These are phyloP conservation scores for Etheostoma cragini DNA, from an alignment of 2,113 vertebrate genomes.

Conservation along the genomic window DNA sequence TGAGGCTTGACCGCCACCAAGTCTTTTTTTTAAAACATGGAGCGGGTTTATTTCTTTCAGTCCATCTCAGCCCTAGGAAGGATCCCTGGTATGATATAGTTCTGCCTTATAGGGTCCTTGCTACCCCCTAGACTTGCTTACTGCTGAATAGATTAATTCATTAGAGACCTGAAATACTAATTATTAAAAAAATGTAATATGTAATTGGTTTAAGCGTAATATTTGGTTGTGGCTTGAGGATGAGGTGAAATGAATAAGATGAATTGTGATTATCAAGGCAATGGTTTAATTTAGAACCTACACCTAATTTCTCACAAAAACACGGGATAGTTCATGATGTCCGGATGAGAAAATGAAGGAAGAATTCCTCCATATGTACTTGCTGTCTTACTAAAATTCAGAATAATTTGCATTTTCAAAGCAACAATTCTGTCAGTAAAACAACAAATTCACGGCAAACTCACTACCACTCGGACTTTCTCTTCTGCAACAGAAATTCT, in stretches of 20 bases:
- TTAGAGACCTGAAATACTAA: constrained; percentile 71
- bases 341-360: too few relatives aligned
- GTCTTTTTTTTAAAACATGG: neutral
- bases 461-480: neutral
- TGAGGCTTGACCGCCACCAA: constrained; percentile 23
- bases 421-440: neutral
- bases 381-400: too few relatives aligned
- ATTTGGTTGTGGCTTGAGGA: neutral
- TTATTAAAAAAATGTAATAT: constrained; percentile 1
- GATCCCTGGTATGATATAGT: constrained; percentile 19
- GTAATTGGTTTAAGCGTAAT: too few relatives aligned
- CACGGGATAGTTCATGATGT: too few relatives aligned
- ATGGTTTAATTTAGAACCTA: neutral
- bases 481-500: neutral
- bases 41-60: constrained; percentile 42
- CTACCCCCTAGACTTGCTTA: constrained; percentile 47
- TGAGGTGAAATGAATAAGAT: too few relatives aligned
- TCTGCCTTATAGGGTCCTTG: constrained; percentile 47
- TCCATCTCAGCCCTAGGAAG: constrained; percentile 9
- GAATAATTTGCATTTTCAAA: neutral
- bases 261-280: neutral
- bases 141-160: constrained; percentile 67
- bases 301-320: neutral
- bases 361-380: neutral
- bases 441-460: neutral